A percentile compares a stretch with the other conserved stretches of the same genome.
Conservation (phyloP, 2,113 vertebrate species). For the Carollia perspicillata region DNA sequence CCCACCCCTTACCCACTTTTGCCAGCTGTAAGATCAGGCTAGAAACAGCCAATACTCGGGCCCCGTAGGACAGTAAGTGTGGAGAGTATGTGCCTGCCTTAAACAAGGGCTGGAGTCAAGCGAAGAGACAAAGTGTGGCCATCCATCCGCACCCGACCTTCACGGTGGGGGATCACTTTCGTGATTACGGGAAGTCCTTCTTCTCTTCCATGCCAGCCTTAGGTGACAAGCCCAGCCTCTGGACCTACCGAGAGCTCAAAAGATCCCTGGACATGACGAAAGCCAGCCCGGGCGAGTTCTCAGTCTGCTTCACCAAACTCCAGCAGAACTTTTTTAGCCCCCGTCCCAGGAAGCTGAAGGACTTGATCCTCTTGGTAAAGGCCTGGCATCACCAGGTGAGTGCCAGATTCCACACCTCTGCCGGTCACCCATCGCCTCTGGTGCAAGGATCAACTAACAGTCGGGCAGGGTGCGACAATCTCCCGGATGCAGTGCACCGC, state of each 20-base stretch:
- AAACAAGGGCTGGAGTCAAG: neutral
- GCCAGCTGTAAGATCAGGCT: neutral
- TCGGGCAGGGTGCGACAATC: fast-evolving
- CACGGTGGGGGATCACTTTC: fast-evolving
- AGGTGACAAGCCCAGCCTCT: neutral
- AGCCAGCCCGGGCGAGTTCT: fast-evolving
- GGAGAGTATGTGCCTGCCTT: neutral
- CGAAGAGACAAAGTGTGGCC: neutral
- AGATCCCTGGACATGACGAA: neutral
- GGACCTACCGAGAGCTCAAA: constrained; percentile 41
- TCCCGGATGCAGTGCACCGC: fast-evolving
- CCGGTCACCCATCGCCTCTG: neutral
- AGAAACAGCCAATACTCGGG: neutral
- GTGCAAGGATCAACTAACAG: too few relatives aligned
- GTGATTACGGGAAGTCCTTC: fast-evolving
- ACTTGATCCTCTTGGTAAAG: constrained; percentile 71
- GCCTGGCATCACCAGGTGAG: constrained; percentile 59
- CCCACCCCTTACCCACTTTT: neutral
- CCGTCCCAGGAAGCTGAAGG: constrained; percentile 44
- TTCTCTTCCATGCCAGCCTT: neutral
- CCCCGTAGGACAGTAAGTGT: too few relatives aligned
- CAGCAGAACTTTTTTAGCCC: constrained; percentile 49
- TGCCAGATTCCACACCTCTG: fast-evolving
- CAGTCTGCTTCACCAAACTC: constrained; percentile 54
- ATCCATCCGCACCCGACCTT: fast-evolving